Base-by-base conservation (phyloP, 2,113 vertebrate species). In the Calyptomena viridis region DNA sequence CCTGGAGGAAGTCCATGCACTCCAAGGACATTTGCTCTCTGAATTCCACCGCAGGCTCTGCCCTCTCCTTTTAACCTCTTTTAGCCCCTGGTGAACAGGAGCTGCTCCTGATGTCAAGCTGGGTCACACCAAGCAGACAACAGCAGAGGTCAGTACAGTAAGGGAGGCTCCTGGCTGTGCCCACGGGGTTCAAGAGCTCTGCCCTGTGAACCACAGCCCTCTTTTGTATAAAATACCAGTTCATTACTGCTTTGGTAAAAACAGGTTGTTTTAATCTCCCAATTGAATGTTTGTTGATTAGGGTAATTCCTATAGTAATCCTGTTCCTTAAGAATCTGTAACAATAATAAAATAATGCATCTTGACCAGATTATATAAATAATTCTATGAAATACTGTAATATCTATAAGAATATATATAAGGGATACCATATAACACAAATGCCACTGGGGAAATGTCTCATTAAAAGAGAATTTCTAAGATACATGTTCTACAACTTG, bases 401-500 rank as follows among this genome's bases (percentile, higher is more conserved):
- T 7, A 81, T 23, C 31, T 30, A 1, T 22, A 59, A 44, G 14
- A 55, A 82, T n/a, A 53, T 17, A 42, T 23, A 21, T 19, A 63
- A 55, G 31, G 14, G 24, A 75, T 25, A 52, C 59, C 5, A 39
- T 14, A 16, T 5, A 77, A 87, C 47, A 75, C 82, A 93, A 82
- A 71, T 9, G 62, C 7, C 60, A 60, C 33, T 55, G 52, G 30
- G n/a, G 42, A 81, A 83, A 78, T 27, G 13, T 37, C 44, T 64
- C 42, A 35, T 52, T 82, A 55, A 55, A 58, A 56, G 33, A 87
- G 4, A 11, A 67, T 44, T 84, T 86, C 44, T 28, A 75, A 42
- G 15, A 76, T 11, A 58, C 0, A 0, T n/a, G 13, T 72, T 76
- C 62, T 25, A 39, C 12, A 66, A 58, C 12, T 37, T 67, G 14